Percentiles rank a stretch among this genome's conserved stretches.
Conservation (phyloP, 2,888 invertebrate species). For the Muscina levida region DNA sequence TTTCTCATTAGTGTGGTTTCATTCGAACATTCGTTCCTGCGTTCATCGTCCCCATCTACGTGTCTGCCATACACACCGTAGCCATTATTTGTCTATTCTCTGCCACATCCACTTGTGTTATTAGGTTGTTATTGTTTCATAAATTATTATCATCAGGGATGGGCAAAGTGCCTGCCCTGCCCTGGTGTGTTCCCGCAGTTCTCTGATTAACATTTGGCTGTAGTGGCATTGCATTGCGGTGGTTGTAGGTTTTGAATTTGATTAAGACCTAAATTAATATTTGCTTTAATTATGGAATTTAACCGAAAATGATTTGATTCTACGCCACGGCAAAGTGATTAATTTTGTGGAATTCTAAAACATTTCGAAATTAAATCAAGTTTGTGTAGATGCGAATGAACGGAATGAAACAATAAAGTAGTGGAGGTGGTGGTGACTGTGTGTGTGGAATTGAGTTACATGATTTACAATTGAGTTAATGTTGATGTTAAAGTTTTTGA, state of each 20-base stretch:
- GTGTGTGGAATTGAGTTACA: too few relatives aligned
- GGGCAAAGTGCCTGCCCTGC: too few relatives aligned
- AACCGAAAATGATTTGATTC: too few relatives aligned
- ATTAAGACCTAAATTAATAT: neutral
- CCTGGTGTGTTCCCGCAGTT: too few relatives aligned
- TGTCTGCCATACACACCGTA: neutral
- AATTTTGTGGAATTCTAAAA: too few relatives aligned
- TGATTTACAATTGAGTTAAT: too few relatives aligned
- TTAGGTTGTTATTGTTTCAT: constrained; percentile 45
- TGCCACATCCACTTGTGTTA: constrained; percentile 15
- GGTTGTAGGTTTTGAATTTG: neutral
- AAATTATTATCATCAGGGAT: constrained; percentile 37
- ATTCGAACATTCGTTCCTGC: neutral
- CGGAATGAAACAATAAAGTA: too few relatives aligned
- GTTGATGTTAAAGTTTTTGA: too few relatives aligned
- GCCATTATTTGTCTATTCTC: constrained; percentile 25
- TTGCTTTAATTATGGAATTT: neutral
- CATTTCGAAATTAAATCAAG: too few relatives aligned
- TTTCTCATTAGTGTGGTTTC: constrained; percentile 43
- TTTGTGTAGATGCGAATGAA: too few relatives aligned
- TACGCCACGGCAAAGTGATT: too few relatives aligned
- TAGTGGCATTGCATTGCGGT: neutral
- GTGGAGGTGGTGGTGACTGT: too few relatives aligned
- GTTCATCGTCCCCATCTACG: neutral
- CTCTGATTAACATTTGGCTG: neutral